Evolutionary conservation across 1,140 invertebrate species (phyloP).

Genomic region (Thalassaphorura encarpata): DNA sequence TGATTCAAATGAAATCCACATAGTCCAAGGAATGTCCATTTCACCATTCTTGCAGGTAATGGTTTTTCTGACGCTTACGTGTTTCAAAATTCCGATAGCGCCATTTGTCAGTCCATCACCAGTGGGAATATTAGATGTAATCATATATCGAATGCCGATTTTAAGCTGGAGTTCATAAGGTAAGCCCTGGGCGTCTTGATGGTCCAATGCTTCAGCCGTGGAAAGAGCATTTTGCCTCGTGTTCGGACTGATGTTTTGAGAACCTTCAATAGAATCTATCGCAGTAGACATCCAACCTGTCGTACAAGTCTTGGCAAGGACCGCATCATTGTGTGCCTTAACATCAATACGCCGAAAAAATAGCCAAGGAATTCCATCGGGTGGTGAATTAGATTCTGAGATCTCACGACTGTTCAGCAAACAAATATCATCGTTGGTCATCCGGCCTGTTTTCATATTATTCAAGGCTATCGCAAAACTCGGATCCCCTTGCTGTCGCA

Average conservation of each 20-base stretch:
- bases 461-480: conserved; percentile 10
- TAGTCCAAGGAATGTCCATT: too few relatives aligned
- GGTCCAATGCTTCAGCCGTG: not conserved
- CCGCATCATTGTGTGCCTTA: not conserved
- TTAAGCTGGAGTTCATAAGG: conserved; percentile 32
- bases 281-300: not conserved
- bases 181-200: conserved; percentile 32
- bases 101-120: conserved; percentile 37
- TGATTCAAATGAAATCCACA: not conserved
- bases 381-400: not conserved
- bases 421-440: conserved; percentile 1
- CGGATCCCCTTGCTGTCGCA: conserved; percentile 10
- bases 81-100: conserved; percentile 32
- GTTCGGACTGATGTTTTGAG: too few relatives aligned
- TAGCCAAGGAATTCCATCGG: not conserved
- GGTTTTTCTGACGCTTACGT: too few relatives aligned
- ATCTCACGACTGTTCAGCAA: conserved; percentile 7
- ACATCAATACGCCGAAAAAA: conserved; percentile 2
- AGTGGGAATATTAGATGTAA: conserved; percentile 35
- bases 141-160: conserved; percentile 34
- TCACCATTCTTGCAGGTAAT: conserved; percentile 22
- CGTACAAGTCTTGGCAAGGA: not conserved
- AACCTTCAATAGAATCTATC: not conserved
- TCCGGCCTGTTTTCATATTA: conserved; percentile 13
- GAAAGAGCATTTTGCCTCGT: too few relatives aligned